Evolutionary conservation across 2,113 vertebrate genomes (phyloP).

Genomic region (Trichomycterus rosablanca): DNA sequence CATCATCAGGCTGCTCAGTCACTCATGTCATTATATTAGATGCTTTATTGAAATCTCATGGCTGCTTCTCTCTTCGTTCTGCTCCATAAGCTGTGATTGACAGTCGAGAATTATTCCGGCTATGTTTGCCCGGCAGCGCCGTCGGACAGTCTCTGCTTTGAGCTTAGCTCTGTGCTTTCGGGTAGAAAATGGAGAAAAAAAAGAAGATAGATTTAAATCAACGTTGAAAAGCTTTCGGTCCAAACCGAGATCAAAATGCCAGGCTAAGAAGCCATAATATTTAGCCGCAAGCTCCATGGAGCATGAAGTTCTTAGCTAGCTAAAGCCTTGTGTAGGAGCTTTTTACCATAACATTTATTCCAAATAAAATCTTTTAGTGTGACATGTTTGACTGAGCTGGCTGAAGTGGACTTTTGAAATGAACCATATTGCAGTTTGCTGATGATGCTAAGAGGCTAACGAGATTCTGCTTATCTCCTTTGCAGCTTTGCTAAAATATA

Average conservation of each 20-base stretch:
- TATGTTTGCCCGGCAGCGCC: constrained; percentile 37
- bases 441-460: too few relatives aligned
- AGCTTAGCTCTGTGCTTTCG: constrained; percentile 3
- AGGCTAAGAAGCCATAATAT: background rate
- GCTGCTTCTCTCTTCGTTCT: constrained; percentile 42
- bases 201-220: constrained; percentile 4
- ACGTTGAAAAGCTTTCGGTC: constrained; percentile 6
- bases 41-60: constrained; percentile 50
- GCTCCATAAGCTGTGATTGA: constrained; percentile 33
- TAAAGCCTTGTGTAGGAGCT: background rate
- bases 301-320: background rate
- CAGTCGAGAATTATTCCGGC: constrained; percentile 23
- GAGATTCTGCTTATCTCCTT: too few relatives aligned
- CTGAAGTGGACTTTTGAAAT: too few relatives aligned
- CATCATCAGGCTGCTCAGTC: constrained; percentile 56
- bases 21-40: constrained; percentile 55
- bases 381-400: too few relatives aligned
- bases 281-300: background rate
- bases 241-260: constrained; percentile 5
- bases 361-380: too few relatives aligned
- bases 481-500: too few relatives aligned
- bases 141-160: constrained; percentile 3
- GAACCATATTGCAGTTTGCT: too few relatives aligned
- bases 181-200: constrained; percentile 9
- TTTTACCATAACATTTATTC: background rate